Evolutionary conservation across 2,113 vertebrate species (phyloP).

Genomic region (Siniperca knerii): DNA sequence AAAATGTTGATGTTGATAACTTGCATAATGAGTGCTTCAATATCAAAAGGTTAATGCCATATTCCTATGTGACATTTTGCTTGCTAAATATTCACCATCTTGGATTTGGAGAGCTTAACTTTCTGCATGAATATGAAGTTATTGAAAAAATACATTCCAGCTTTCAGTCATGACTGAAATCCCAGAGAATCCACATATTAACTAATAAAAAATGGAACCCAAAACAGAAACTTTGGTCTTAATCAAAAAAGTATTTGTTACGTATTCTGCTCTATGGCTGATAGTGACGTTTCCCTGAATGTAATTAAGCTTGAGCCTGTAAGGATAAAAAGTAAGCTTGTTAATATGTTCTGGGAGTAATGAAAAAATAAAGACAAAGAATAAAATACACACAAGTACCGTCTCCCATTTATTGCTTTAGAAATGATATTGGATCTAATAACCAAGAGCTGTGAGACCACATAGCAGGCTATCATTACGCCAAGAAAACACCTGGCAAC

Average conservation of each 20-base stretch:
- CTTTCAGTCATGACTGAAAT: slow-evolving; percentile 62
- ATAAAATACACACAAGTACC: slow-evolving; percentile 75
- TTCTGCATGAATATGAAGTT: slow-evolving; percentile 70
- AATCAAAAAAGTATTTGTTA: slow-evolving; percentile 79
- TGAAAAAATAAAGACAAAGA: slow-evolving; percentile 76
- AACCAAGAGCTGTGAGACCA: slow-evolving; percentile 73
- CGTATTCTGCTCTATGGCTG: slow-evolving; percentile 74
- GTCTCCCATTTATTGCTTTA: slow-evolving; percentile 76
- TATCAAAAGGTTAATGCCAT: slow-evolving; percentile 74
- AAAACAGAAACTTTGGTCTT: slow-evolving; percentile 81
- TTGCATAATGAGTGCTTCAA: slow-evolving; percentile 71
- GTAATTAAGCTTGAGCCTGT: slow-evolving; percentile 84
- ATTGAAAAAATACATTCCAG: slow-evolving; percentile 70
- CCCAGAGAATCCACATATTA: slow-evolving; percentile 73
- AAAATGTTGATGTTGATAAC: slow-evolving; percentile 46
- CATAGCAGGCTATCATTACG: slow-evolving; percentile 61
- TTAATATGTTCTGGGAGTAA: slow-evolving; percentile 81
- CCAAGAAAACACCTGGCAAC: slow-evolving; percentile 54
- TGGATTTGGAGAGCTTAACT: slow-evolving; percentile 73
- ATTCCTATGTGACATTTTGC: slow-evolving; percentile 79
- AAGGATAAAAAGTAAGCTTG: slow-evolving; percentile 83
- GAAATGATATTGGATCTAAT: slow-evolving; percentile 81
- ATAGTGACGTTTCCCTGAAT: slow-evolving; percentile 70
- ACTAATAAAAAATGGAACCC: slow-evolving; percentile 74
- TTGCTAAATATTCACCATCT: slow-evolving; percentile 74